Percentiles rank a stretch among this genome's conserved stretches.
Conservation (phyloP, 2,113 vertebrate genomes). For the Gila orcuttii region DNA sequence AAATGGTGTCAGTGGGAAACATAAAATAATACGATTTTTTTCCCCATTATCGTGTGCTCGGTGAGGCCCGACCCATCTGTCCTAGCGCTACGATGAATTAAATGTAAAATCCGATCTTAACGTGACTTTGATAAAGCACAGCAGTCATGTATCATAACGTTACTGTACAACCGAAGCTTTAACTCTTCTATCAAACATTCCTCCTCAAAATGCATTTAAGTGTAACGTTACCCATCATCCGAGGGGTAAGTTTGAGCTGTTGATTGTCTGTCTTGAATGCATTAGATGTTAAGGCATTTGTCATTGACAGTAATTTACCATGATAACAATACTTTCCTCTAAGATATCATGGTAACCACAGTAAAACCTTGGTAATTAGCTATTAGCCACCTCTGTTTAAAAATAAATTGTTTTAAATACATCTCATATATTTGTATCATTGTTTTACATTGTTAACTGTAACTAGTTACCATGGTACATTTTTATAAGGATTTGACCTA, state of each 20-base stretch:
- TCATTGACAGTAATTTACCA: neutral
- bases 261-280: neutral
- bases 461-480: neutral
- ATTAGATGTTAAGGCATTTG: neutral
- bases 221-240: constrained; percentile 16
- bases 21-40: neutral
- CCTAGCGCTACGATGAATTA: neutral
- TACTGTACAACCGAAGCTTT: neutral
- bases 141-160: neutral
- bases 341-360: neutral
- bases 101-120: neutral
- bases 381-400: neutral
- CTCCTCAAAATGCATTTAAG: constrained; percentile 31
- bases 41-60: neutral
- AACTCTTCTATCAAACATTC: neutral
- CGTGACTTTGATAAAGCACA: neutral
- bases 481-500: neutral
- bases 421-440: neutral
- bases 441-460: neutral
- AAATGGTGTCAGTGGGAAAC: neutral
- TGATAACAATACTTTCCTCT: neutral
- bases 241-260: constrained; percentile 45
- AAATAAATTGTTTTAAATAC: neutral
- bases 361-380: neutral
- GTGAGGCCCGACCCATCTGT: neutral